phyloP scores from a whole-genome alignment of 2,113 vertebrate species.

The Aegypius monachus region DNA sequence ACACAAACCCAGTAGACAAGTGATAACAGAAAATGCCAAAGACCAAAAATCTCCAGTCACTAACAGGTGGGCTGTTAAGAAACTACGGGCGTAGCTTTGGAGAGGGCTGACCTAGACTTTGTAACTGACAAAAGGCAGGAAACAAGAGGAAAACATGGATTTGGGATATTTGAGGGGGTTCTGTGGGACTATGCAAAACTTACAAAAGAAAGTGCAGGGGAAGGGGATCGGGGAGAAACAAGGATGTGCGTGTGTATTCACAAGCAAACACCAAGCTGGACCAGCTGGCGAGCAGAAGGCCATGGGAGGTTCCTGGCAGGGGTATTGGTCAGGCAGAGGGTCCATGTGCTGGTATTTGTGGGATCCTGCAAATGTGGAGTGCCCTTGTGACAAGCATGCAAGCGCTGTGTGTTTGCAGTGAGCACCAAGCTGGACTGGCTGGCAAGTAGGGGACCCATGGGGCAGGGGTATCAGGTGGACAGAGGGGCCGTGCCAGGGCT shows the following conservation, averaged over 20 bases:
- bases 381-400: neutral
- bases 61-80: neutral
- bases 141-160: neutral
- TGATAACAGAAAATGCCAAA: neutral
- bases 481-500: neutral
- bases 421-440: neutral
- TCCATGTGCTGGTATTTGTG: neutral
- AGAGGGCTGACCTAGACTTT: neutral
- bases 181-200: neutral
- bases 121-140: neutral
- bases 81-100: neutral
- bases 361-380: neutral
- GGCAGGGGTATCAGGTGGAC: neutral
- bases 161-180: neutral
- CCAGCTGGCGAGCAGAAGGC: neutral
- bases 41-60: neutral
- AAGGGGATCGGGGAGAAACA: neutral
- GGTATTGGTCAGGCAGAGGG: neutral
- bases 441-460: accelerated
- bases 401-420: neutral
- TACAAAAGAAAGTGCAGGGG: neutral
- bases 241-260: neutral
- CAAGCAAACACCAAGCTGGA: neutral
- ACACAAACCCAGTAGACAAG: neutral
- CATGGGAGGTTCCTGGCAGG: neutral